These are phyloP conservation scores for Stegastes partitus DNA, from an alignment of 2,113 vertebrate genomes.

Conservation along the genomic window DNA sequence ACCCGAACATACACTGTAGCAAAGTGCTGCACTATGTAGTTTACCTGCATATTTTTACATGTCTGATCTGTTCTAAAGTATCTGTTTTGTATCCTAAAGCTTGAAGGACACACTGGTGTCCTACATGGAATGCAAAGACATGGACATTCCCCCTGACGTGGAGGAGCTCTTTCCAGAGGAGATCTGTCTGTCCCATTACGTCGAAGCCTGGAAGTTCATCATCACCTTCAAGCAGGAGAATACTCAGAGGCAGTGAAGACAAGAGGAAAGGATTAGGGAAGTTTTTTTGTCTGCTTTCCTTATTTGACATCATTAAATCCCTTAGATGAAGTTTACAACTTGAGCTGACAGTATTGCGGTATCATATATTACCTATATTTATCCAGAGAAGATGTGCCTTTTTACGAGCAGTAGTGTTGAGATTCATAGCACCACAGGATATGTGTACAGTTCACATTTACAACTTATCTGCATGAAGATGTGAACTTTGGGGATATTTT, in stretches of 20 bases:
- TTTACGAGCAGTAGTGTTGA: neutral
- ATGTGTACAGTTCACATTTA: neutral
- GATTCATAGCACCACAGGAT: slow-evolving; percentile 1
- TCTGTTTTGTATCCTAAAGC: slow-evolving; percentile 78
- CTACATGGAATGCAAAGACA: slow-evolving; percentile 88
- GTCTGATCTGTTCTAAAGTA: slow-evolving; percentile 3
- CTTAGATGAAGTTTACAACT: slow-evolving; percentile 57
- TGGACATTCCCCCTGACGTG: slow-evolving; percentile 80
- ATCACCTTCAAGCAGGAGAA: slow-evolving; percentile 84
- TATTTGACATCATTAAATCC: neutral
- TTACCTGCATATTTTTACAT: too few species aligned
- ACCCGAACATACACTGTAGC: too few species aligned
- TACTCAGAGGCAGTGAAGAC: slow-evolving; percentile 62
- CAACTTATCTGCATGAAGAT: neutral
- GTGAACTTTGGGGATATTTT: slow-evolving; percentile 6
- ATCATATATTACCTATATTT: slow-evolving; percentile 4
- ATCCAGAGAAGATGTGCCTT: slow-evolving; percentile 50
- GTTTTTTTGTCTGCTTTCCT: neutral
- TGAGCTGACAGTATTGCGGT: neutral
- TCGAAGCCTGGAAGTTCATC: slow-evolving; percentile 88
- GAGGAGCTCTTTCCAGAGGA: slow-evolving; percentile 85
- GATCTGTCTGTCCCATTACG: slow-evolving; percentile 84
- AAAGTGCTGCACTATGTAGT: too few species aligned
- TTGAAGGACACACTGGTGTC: slow-evolving; percentile 86
- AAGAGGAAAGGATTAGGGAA: neutral